Evolutionary conservation across 1,140 invertebrate species (phyloP).

Genomic region (Hestina assimilis): DNA sequence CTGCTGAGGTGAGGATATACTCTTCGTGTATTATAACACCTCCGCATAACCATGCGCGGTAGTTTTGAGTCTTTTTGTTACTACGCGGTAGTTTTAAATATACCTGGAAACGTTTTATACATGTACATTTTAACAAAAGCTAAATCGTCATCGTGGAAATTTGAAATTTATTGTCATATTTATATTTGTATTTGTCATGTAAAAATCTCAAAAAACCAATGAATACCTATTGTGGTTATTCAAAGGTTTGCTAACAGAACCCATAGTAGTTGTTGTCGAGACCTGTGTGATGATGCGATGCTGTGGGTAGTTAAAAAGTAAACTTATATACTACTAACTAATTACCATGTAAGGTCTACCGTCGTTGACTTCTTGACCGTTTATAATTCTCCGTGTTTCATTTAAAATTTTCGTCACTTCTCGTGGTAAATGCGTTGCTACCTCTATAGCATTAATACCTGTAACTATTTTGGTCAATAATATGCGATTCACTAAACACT

Average conservation of each 20-base stretch:
- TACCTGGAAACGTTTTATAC: slow-evolving; percentile 39
- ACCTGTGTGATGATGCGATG: too few relatives aligned
- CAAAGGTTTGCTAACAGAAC: too few relatives aligned
- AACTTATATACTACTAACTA: neutral
- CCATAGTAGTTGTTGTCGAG: too few relatives aligned
- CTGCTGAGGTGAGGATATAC: slow-evolving; percentile 62
- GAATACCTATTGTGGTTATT: too few relatives aligned
- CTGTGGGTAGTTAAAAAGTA: neutral
- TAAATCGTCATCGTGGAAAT: too few relatives aligned
- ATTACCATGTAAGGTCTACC: slow-evolving; percentile 61
- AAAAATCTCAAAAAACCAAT: too few relatives aligned
- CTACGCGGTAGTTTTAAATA: slow-evolving; percentile 52
- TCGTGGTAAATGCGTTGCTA: slow-evolving; percentile 45
- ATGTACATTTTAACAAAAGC: too few relatives aligned
- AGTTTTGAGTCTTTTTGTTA: slow-evolving; percentile 45
- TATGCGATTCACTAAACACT: too few relatives aligned
- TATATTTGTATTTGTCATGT: too few relatives aligned
- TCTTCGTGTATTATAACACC: slow-evolving; percentile 64
- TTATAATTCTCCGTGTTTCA: slow-evolving; percentile 56
- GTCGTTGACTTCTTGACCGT: slow-evolving; percentile 52
- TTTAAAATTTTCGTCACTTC: slow-evolving; percentile 45
- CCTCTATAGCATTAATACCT: slow-evolving; percentile 45
- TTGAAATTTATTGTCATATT: too few relatives aligned
- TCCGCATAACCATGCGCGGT: slow-evolving; percentile 55
- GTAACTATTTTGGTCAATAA: slow-evolving; percentile 23